phyloP scores from a whole-genome alignment of 2,888 invertebrate species.

The Epinotia ramella region DNA sequence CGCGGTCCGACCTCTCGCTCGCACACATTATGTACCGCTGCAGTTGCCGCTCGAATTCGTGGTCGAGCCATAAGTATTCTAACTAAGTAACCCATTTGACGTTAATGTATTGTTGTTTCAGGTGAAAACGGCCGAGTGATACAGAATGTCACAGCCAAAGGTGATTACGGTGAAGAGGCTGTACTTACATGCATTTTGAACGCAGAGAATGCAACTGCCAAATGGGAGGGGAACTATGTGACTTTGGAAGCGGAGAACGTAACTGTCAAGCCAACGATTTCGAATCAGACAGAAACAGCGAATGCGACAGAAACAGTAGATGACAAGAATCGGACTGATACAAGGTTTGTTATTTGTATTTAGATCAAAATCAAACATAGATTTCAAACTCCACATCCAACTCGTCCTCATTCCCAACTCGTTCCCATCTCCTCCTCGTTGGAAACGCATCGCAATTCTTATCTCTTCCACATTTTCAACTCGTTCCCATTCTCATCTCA shows the following conservation, averaged over 20 bases:
- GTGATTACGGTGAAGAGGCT: constrained; percentile 62
- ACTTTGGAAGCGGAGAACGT: not conserved
- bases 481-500: too few species aligned
- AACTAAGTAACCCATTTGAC: too few species aligned
- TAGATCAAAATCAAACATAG: not conserved
- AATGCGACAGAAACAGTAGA: too few species aligned
- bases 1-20: too few species aligned
- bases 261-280: not conserved
- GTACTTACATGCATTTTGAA: constrained; percentile 65
- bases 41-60: too few species aligned
- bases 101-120: constrained; percentile 6
- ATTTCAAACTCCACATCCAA: not conserved
- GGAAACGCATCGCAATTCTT: too few species aligned
- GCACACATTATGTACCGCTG: too few species aligned
- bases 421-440: too few species aligned
- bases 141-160: constrained; percentile 56
- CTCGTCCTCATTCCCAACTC: not conserved
- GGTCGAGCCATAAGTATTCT: too few species aligned
- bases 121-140: constrained; percentile 50
- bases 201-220: constrained; percentile 60
- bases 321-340: not conserved
- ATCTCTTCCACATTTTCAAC: not conserved
- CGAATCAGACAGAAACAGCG: too few species aligned
- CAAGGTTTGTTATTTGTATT: not conserved
- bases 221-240: constrained; percentile 61